Conservation (phyloP, 1,140 invertebrate species). For the Pachypeltis micranthus region DNA sequence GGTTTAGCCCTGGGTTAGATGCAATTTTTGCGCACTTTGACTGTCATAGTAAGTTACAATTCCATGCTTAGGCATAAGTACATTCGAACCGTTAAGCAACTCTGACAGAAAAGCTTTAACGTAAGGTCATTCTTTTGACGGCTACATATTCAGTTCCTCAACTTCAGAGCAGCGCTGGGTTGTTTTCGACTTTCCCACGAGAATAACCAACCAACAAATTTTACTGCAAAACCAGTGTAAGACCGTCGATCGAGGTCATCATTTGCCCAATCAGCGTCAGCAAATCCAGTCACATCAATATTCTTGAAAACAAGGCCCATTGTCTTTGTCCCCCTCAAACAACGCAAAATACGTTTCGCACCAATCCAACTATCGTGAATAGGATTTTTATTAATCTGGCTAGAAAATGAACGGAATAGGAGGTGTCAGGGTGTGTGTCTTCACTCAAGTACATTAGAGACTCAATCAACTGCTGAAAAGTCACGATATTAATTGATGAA, state of each 20-base stretch:
- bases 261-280: conserved; percentile 22
- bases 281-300: conserved; percentile 7
- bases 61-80: not conserved
- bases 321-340: conserved; percentile 27
- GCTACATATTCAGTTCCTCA: too few species aligned
- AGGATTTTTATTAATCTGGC: conserved; percentile 26
- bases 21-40: not conserved
- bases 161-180: too few species aligned
- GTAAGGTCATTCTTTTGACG: not conserved
- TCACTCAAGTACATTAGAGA: conserved; percentile 19
- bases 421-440: conserved; percentile 25
- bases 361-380: conserved; percentile 25
- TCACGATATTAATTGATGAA: too few species aligned
- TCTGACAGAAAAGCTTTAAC: not conserved
- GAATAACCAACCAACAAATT: not conserved
- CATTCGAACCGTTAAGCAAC: not conserved
- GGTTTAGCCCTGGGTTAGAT: not conserved
- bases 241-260: conserved; percentile 5
- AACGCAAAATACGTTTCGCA: conserved; percentile 28
- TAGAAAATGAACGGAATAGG: conserved; percentile 27
- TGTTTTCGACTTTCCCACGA: too few species aligned
- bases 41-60: not conserved
- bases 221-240: not conserved
- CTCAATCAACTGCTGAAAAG: conserved; percentile 14
- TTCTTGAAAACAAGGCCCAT: conserved; percentile 16